Conservation (phyloP, 2,113 vertebrate species). For the Ictidomys tridecemlineatus region DNA sequence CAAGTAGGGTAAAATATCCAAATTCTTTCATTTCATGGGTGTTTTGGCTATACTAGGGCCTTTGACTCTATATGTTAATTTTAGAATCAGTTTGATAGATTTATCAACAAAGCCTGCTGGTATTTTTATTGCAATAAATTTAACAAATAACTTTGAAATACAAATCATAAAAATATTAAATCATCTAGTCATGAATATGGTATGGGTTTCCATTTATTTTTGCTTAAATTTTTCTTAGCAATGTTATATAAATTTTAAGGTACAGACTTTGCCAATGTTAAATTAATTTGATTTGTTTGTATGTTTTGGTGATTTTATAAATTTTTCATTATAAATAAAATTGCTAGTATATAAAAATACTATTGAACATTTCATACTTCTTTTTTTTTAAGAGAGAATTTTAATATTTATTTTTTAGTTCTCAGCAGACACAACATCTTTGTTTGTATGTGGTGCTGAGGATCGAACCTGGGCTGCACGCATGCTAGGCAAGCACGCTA, state of each 20-base stretch:
- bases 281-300: neutral
- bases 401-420: too few species aligned
- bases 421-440: too few species aligned
- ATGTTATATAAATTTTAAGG: neutral
- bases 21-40: neutral
- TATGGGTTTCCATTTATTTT: neutral
- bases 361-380: neutral
- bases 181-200: neutral
- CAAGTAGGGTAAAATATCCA: neutral
- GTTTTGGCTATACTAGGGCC: neutral
- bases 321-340: neutral
- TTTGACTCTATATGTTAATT: neutral
- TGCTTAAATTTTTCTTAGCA: neutral
- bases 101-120: neutral
- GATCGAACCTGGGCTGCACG: too few species aligned
- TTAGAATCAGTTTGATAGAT: neutral
- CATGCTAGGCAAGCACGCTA: too few species aligned
- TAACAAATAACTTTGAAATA: neutral
- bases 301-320: neutral
- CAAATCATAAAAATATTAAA: neutral
- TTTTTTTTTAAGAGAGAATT: too few species aligned
- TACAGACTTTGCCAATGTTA: neutral
- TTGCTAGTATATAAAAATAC: neutral
- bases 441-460: neutral
- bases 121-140: neutral